Percentiles rank a stretch among this genome's conserved stretches.
phyloP scores from a whole-genome alignment of 2,797 vertebrate species.

The Chlorospingus flavigularis region DNA sequence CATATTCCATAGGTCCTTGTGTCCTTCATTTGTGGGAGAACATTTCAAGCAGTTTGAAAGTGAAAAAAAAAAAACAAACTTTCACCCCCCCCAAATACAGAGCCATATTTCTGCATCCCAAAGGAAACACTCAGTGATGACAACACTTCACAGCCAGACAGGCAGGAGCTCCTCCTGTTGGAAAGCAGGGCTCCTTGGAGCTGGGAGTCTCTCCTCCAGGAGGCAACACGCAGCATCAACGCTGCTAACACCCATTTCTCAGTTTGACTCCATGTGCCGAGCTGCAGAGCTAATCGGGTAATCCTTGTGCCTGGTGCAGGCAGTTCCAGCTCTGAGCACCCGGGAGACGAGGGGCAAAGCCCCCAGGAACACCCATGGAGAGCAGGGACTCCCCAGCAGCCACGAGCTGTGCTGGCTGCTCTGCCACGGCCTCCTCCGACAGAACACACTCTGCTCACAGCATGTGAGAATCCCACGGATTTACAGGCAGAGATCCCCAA shows the following conservation, averaged over 20 bases:
- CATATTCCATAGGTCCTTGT: accelerated
- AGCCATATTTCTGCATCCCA: background rate
- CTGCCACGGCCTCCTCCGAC: background rate
- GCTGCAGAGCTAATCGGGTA: conserved; percentile 29
- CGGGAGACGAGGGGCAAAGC: background rate
- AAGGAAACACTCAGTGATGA: background rate
- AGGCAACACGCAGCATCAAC: background rate
- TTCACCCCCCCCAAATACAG: background rate
- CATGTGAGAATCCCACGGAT: background rate
- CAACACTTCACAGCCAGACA: background rate
- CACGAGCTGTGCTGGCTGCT: background rate
- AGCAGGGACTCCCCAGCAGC: background rate
- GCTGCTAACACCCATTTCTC: conserved; percentile 22
- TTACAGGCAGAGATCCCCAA: background rate
- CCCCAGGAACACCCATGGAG: background rate
- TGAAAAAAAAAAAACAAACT: background rate
- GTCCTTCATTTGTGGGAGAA: background rate
- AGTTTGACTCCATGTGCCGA: conserved; percentile 47
- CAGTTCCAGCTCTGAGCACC: conserved; percentile 9
- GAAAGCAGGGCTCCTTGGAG: background rate
- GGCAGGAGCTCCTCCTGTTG: background rate
- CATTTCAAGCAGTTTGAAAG: background rate
- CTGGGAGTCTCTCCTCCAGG: background rate
- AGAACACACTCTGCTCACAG: background rate
- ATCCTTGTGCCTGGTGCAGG: background rate